Percentiles rank a stretch among this genome's conserved stretches.
These are phyloP conservation scores for Ernsta delagoae DNA, from an alignment of 2,888 invertebrate species.

Conservation along the genomic window DNA sequence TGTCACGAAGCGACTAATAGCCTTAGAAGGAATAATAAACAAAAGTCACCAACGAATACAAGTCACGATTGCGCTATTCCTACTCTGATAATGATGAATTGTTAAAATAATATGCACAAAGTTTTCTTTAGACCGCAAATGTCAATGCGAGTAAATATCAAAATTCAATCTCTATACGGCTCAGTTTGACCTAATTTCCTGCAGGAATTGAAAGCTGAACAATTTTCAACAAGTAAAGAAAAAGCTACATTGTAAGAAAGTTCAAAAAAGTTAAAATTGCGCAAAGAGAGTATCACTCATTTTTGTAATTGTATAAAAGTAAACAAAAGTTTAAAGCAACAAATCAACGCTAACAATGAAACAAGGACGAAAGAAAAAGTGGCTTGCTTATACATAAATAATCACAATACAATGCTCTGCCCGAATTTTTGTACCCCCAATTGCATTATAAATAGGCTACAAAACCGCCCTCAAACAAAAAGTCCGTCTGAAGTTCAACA, in stretches of 20 bases:
- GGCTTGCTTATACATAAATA: not conserved
- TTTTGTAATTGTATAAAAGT: not conserved
- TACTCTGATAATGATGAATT: not conserved
- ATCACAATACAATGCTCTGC: not conserved
- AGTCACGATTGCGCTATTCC: not conserved
- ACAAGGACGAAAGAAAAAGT: not conserved
- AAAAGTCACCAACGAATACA: not conserved
- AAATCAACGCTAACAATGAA: not conserved
- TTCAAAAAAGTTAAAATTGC: not conserved
- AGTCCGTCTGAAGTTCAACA: slow-evolving; percentile 11
- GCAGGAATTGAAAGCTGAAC: no score
- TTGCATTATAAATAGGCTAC: slow-evolving; percentile 15
- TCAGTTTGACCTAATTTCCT: not conserved
- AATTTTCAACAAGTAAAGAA: not conserved
- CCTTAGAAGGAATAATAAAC: not conserved
- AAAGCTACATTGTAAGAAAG: not conserved
- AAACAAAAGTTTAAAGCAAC: not conserved
- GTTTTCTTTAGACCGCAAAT: not conserved
- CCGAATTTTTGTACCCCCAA: not conserved
- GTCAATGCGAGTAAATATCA: not conserved
- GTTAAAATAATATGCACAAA: not conserved
- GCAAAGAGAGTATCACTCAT: not conserved
- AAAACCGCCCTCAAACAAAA: slow-evolving; percentile 13
- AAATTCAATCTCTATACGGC: not conserved
- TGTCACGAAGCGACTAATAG: not conserved